Conservation (phyloP, 1,140 invertebrate species). For the Drosophila rufa region DNA sequence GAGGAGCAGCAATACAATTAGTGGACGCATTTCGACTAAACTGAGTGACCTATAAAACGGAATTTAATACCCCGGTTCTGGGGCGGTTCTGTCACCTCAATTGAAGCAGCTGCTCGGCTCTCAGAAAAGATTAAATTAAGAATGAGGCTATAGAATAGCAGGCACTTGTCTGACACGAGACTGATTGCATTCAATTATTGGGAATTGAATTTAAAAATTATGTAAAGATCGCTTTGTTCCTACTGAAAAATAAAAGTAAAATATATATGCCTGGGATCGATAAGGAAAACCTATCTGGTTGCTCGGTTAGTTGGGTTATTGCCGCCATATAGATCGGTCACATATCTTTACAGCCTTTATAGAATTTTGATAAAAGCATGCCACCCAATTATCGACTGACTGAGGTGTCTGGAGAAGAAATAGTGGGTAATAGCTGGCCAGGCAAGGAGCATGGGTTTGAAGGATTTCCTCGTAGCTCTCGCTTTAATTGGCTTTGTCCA, state of each 20-base stretch:
- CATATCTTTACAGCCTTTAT: background rate
- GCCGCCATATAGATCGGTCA: background rate
- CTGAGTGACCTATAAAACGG: slow-evolving; percentile 3
- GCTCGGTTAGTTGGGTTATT: background rate
- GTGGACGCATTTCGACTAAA: slow-evolving; percentile 27
- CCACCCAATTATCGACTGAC: background rate
- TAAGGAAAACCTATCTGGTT: background rate
- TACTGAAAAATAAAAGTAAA: no score
- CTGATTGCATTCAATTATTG: background rate
- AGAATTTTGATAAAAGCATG: slow-evolving; percentile 3
- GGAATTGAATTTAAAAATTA: background rate
- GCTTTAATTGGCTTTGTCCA: slow-evolving; percentile 2
- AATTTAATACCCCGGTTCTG: slow-evolving; percentile 1
- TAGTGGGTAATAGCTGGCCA: background rate
- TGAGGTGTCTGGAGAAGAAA: background rate
- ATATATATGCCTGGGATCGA: background rate
- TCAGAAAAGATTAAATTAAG: background rate
- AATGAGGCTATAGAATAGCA: slow-evolving; percentile 3
- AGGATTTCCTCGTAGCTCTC: slow-evolving; percentile 7
- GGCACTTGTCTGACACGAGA: background rate
- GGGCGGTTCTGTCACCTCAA: background rate
- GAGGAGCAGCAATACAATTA: slow-evolving; percentile 29
- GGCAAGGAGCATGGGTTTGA: background rate
- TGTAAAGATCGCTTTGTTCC: background rate
- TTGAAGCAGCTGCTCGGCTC: slow-evolving; percentile 2